These are phyloP conservation scores for Druon quercuslanigerum DNA, from an alignment of 1,140 invertebrate genomes.

Conservation along the genomic window DNA sequence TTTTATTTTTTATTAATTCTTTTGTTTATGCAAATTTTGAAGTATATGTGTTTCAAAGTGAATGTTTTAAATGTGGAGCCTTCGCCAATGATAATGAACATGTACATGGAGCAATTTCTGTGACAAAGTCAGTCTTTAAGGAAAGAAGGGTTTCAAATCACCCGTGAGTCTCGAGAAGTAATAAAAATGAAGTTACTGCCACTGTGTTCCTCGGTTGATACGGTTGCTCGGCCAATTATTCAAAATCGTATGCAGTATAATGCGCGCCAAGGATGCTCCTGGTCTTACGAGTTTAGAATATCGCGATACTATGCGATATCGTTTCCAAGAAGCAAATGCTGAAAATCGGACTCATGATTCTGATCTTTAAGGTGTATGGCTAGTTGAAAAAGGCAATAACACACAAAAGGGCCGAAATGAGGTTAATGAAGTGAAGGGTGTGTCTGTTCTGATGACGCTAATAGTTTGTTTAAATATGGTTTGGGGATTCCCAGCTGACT, in stretches of 20 bases:
- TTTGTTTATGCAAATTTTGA: too few species aligned
- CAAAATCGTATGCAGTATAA: conserved; percentile 34
- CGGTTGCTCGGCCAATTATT: conserved; percentile 24
- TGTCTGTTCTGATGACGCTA: not conserved
- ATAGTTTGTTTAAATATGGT: conserved; percentile 26
- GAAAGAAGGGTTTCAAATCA: conserved; percentile 20
- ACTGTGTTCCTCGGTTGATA: conserved; percentile 30
- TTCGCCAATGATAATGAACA: too few species aligned
- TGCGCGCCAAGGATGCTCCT: conserved; percentile 12
- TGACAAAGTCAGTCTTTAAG: conserved; percentile 27
- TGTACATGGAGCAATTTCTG: too few species aligned
- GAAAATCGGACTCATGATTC: not conserved
- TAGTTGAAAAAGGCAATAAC: not conserved
- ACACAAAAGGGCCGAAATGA: conserved; percentile 21
- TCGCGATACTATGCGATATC: not conserved
- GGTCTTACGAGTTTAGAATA: conserved; percentile 6
- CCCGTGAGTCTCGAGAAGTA: not conserved
- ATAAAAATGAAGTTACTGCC: conserved; percentile 6
- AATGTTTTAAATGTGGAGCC: too few species aligned
- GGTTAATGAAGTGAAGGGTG: conserved; percentile 37
- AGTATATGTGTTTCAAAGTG: too few species aligned
- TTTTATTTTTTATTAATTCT: too few species aligned
- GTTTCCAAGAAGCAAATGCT: not conserved
- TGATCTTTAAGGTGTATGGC: not conserved
- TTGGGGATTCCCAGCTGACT: conserved; percentile 29